Conservation (phyloP, 1,140 invertebrate species). For the Procambarus virginalis region DNA sequence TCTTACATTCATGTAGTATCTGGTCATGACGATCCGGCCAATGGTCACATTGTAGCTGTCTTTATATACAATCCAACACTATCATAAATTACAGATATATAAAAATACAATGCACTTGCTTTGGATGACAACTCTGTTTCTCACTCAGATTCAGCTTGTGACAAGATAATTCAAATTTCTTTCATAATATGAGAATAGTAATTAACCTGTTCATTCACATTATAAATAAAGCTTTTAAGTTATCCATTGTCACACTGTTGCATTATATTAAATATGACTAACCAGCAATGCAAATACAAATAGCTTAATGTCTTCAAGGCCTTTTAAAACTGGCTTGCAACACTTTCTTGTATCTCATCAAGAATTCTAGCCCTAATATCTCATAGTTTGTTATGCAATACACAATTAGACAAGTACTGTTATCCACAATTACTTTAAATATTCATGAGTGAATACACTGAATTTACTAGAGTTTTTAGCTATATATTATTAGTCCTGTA, state of each 20-base stretch:
- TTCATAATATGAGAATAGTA: not conserved
- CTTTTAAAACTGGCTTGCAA: not conserved
- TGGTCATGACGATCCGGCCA: conserved; percentile 32
- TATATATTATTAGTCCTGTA: not conserved
- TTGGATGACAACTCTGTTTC: conserved; percentile 49
- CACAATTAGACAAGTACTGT: not conserved
- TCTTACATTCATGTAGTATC: not conserved
- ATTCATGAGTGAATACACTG: not conserved
- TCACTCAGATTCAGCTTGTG: conserved; percentile 17
- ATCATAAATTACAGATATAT: conserved; percentile 54
- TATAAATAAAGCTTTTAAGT: not conserved
- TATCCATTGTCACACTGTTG: not conserved
- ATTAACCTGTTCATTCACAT: not conserved
- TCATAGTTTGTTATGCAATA: not conserved
- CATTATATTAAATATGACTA: not conserved
- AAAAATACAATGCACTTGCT: conserved; percentile 60
- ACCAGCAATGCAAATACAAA: not conserved
- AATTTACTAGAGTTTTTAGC: too few relatives aligned
- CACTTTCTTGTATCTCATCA: not conserved
- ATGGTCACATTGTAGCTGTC: conserved; percentile 11
- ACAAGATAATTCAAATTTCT: not conserved
- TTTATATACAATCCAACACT: conserved; percentile 17
- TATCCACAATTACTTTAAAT: not conserved
- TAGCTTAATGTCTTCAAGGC: not conserved
- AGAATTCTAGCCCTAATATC: too few relatives aligned